Base-by-base conservation (phyloP, 2,113 vertebrate species). In the Leuciscus idus region DNA sequence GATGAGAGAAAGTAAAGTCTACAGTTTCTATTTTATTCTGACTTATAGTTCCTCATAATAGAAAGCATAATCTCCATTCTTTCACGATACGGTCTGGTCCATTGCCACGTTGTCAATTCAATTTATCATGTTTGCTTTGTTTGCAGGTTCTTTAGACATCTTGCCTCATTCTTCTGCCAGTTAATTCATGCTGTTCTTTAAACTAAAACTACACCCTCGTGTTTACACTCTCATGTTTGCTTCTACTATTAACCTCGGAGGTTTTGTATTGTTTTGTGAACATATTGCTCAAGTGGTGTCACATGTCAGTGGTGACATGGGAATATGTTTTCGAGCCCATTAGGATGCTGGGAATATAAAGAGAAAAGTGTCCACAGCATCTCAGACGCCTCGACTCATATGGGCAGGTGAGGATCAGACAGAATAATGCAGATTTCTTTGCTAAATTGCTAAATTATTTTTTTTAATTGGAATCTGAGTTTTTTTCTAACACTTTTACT, bases 341-440 rank as follows among this genome's bases (percentile, higher is more conserved):
- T 26, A 43, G 8, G 15, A n/a, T 21, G 17, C 48, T 72, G 52
- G 11, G 12, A 19, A 9, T 93, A 93, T 93, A 95, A 91, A 92
- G 89, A 33, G 83, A 61, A 21, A 6, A 21, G 0, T 6, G 23
- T 4, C n/a, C 62, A 81, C 48, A 28, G 3, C 59, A 21, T 7
- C 36, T 52, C 43, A 3, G 33, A 62, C 39, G 26, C 26, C 55
- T 26, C 64, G 86, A 8, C 68, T 88, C 68, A 21, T 10, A 11
- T 19, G 8, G 86, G 48, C 86, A 92, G 91, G 91, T 91, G 91
- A 17, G 88, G 39, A 36, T 30, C 36, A 46, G 4, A 26, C 1
- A 3, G 2, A 2, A 26, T 4, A 1, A 55, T 36, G 50, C 9
- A 5, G 21, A 3, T 43, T 36, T 26, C 2, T 28, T 26, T 50